These are phyloP conservation scores for Limnephilus lunatus DNA, from an alignment of 2,888 invertebrate genomes.

Conservation along the genomic window DNA sequence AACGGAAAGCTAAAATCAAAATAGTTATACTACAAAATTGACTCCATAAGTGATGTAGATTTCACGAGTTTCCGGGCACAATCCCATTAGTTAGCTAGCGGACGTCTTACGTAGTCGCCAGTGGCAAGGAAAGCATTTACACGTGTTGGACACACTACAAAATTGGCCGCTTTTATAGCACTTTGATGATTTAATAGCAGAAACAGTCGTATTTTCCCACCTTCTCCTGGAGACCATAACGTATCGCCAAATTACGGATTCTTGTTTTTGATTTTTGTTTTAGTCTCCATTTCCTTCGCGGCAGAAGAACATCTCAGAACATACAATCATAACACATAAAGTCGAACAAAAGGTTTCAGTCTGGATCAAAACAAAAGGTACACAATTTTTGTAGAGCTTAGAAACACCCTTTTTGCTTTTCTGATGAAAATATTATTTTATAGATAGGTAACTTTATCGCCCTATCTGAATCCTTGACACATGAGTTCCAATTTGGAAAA, in stretches of 20 bases:
- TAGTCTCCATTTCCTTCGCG: background rate
- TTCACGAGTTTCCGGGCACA: background rate
- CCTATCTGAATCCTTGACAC: too few relatives aligned
- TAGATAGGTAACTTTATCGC: too few relatives aligned
- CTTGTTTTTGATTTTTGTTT: background rate
- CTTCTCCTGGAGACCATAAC: background rate
- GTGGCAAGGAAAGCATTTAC: background rate
- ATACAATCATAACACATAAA: too few relatives aligned
- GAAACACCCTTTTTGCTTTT: too few relatives aligned
- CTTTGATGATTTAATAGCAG: slow-evolving; percentile 46
- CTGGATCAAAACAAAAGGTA: too few relatives aligned
- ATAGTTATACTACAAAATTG: too few relatives aligned
- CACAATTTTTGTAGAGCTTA: too few relatives aligned
- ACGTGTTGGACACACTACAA: background rate
- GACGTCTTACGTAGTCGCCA: background rate
- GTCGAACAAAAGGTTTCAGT: too few relatives aligned
- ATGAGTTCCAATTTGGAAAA: too few relatives aligned
- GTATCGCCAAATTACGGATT: background rate
- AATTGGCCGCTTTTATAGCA: slow-evolving; percentile 15
- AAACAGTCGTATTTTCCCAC: slow-evolving; percentile 4
- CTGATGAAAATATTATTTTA: too few relatives aligned
- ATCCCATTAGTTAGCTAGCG: background rate
- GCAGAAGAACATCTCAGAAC: background rate
- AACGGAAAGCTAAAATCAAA: too few relatives aligned
- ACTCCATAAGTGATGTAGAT: too few relatives aligned